Conservation (phyloP, 2,888 invertebrate species). For the Pogonocherus hispidulus region DNA sequence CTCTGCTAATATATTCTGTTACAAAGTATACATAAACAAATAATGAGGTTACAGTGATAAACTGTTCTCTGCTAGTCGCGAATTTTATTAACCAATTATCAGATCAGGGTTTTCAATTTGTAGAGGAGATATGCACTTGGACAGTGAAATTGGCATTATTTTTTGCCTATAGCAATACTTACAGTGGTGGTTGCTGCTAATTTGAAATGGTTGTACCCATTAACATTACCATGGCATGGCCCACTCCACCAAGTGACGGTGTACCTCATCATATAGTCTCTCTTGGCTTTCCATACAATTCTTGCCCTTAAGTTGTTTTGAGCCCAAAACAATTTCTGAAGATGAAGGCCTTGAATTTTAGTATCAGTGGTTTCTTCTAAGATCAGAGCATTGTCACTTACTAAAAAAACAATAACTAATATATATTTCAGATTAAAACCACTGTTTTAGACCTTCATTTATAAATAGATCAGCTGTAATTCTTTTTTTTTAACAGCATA, state of each 20-base stretch:
- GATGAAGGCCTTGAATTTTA: slow-evolving; percentile 61
- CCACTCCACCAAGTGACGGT: slow-evolving; percentile 65
- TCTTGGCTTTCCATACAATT: slow-evolving; percentile 62
- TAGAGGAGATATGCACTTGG: no score
- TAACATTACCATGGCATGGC: slow-evolving; percentile 65
- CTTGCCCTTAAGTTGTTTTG: slow-evolving; percentile 62
- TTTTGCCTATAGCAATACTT: no score
- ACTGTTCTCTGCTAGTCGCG: no score
- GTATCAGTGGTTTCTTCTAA: slow-evolving; percentile 25
- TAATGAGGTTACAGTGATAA: no score
- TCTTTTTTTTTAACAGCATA: no score
- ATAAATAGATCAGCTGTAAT: no score
- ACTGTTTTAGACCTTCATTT: no score
- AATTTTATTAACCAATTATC: no score
- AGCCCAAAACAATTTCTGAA: slow-evolving; percentile 64
- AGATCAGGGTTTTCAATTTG: no score
- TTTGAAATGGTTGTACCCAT: slow-evolving; percentile 66
- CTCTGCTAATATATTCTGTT: no score
- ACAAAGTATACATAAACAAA: no score
- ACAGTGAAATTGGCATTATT: no score
- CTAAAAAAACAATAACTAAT: slow-evolving; percentile 1
- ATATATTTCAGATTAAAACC: not conserved
- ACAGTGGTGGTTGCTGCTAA: slow-evolving; percentile 73
- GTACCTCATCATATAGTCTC: slow-evolving; percentile 56
- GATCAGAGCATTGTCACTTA: slow-evolving; percentile 32